phyloP scores from a whole-genome alignment of 2,113 vertebrate species.

The Tapirus terrestris region DNA sequence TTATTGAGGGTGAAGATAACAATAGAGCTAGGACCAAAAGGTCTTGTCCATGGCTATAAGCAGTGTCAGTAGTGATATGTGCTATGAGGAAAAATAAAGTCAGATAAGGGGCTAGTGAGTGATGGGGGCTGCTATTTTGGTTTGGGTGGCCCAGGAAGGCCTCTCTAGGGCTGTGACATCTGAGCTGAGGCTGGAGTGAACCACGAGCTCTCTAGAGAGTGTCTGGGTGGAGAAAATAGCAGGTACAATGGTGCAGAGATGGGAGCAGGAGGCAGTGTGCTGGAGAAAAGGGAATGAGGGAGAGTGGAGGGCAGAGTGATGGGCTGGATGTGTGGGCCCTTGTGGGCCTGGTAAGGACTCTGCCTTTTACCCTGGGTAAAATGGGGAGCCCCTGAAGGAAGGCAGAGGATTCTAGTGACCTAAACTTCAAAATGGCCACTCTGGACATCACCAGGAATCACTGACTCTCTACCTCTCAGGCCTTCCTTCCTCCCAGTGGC shows the following conservation, averaged over 20 bases:
- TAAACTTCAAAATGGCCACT: neutral
- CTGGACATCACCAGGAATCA: neutral
- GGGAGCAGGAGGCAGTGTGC: neutral
- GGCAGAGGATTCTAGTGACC: neutral
- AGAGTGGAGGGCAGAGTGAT: neutral
- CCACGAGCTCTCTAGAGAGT: neutral
- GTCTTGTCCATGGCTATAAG: neutral
- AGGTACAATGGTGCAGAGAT: neutral
- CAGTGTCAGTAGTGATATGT: neutral
- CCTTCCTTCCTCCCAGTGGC: neutral
- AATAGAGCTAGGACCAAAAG: neutral
- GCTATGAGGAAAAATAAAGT: neutral
- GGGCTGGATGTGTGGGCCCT: neutral
- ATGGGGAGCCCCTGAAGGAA: neutral
- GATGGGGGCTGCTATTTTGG: neutral
- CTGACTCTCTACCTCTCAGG: neutral
- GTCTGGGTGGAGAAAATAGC: neutral
- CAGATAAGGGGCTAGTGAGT: neutral
- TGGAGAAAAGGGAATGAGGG: neutral
- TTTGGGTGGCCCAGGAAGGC: neutral
- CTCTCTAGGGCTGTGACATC: neutral
- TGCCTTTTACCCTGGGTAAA: neutral
- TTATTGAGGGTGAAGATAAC: neutral
- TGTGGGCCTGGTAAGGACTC: neutral
- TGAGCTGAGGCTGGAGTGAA: neutral